Evolutionary conservation across 2,888 invertebrate species (phyloP).

Genomic region (Zeuzera pyrina): DNA sequence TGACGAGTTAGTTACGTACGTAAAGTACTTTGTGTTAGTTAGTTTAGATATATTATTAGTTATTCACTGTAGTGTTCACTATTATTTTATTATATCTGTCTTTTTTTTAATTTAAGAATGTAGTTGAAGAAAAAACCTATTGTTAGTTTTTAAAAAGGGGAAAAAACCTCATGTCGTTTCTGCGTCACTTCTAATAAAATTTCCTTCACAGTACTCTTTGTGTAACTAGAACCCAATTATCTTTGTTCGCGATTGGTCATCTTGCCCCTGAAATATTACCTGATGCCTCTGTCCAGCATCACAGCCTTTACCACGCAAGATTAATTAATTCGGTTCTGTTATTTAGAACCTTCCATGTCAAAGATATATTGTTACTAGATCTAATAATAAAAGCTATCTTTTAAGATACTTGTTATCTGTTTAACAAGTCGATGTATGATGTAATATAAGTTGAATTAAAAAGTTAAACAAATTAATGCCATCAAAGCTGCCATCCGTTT

Average conservation of each 20-base stretch:
- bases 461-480: not conserved
- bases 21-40: too few species aligned
- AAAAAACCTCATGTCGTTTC: too few species aligned
- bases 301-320: slow-evolving; percentile 22
- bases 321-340: slow-evolving; percentile 58
- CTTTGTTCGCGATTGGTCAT: slow-evolving; percentile 36
- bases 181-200: too few species aligned
- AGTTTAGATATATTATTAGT: too few species aligned
- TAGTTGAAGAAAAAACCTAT: too few species aligned
- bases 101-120: too few species aligned
- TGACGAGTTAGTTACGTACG: too few species aligned
- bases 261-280: slow-evolving; percentile 47
- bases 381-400: not conserved
- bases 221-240: slow-evolving; percentile 51
- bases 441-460: not conserved
- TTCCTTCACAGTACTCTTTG: slow-evolving; percentile 30
- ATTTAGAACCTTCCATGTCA: slow-evolving; percentile 47
- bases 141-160: too few species aligned
- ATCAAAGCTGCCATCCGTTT: too few species aligned
- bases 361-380: slow-evolving; percentile 40
- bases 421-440: not conserved
- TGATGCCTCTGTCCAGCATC: slow-evolving; percentile 30
- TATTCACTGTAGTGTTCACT: too few species aligned
- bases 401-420: not conserved
- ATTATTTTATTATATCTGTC: too few species aligned